Conservation (phyloP, 2,113 vertebrate species). For the Sinocyclocheilus anshuiensis region DNA sequence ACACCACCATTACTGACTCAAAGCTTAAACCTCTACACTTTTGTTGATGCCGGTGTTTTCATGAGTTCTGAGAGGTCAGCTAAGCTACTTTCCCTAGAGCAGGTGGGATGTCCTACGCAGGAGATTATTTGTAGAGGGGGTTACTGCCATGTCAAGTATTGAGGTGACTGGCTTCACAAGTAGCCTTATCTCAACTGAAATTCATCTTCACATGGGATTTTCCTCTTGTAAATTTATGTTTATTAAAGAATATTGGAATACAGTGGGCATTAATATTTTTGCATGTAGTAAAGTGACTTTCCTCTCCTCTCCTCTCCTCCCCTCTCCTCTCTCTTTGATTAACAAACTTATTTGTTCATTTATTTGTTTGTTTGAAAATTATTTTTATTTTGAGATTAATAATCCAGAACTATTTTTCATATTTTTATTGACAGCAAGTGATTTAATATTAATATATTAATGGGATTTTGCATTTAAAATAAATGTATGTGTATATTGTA, state of each 20-base stretch:
- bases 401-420: too few relatives aligned
- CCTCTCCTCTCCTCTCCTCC: too few relatives aligned
- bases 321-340: too few relatives aligned
- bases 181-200: not conserved
- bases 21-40: constrained; percentile 48
- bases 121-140: constrained; percentile 43
- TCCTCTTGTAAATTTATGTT: not conserved
- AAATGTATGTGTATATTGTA: too few relatives aligned
- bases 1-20: constrained; percentile 47
- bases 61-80: not conserved
- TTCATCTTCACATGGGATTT: not conserved
- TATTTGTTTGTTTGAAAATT: too few relatives aligned
- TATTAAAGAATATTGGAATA: not conserved
- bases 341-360: too few relatives aligned
- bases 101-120: constrained; percentile 33
- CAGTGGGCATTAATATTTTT: not conserved
- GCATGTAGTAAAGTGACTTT: not conserved
- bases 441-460: too few relatives aligned
- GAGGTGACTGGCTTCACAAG: constrained; percentile 15
- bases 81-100: constrained; percentile 36
- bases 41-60: constrained; percentile 6
- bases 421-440: too few relatives aligned
- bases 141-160: constrained; percentile 30
- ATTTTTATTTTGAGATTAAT: too few relatives aligned
- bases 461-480: too few relatives aligned